These are phyloP conservation scores for Sitodiplosis mosellana DNA, from an alignment of 1,140 invertebrate genomes.

Conservation along the genomic window DNA sequence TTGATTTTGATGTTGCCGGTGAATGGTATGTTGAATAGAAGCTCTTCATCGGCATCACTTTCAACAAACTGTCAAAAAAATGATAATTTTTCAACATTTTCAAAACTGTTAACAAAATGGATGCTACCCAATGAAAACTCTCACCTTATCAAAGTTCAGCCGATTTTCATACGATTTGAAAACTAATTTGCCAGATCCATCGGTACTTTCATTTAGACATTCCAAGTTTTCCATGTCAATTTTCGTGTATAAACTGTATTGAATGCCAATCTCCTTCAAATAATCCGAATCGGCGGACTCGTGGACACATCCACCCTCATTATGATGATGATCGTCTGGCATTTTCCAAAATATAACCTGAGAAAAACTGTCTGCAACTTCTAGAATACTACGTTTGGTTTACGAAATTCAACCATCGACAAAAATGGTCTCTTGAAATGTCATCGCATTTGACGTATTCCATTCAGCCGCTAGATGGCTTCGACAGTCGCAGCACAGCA, in stretches of 20 bases:
- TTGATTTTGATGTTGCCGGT: constrained; percentile 89
- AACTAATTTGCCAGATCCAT: constrained; percentile 69
- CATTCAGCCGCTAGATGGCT: too few relatives aligned
- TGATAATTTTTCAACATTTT: constrained; percentile 3
- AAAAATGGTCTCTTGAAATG: too few relatives aligned
- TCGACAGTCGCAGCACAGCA: too few relatives aligned
- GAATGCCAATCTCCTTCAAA: constrained; percentile 55
- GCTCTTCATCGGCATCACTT: constrained; percentile 86
- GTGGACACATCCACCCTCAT: neutral
- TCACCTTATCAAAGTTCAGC: constrained; percentile 52
- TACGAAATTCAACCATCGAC: too few relatives aligned
- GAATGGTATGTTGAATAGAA: constrained; percentile 91
- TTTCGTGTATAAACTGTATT: constrained; percentile 77
- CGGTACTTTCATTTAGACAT: constrained; percentile 74
- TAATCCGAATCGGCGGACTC: constrained; percentile 31
- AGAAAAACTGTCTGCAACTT: too few relatives aligned
- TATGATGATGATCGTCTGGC: constrained; percentile 1
- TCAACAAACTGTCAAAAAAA: constrained; percentile 61
- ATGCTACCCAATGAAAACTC: constrained; percentile 10
- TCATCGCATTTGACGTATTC: too few relatives aligned
- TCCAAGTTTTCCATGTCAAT: constrained; percentile 77
- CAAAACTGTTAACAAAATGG: constrained; percentile 5
- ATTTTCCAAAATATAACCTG: neutral
- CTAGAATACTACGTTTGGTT: too few relatives aligned
- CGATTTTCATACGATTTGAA: constrained; percentile 88